A percentile compares a stretch with the other conserved stretches of the same genome.
Evolutionary conservation across 2,113 vertebrate species (phyloP).

Genomic region (Brachyistius frenatus): DNA sequence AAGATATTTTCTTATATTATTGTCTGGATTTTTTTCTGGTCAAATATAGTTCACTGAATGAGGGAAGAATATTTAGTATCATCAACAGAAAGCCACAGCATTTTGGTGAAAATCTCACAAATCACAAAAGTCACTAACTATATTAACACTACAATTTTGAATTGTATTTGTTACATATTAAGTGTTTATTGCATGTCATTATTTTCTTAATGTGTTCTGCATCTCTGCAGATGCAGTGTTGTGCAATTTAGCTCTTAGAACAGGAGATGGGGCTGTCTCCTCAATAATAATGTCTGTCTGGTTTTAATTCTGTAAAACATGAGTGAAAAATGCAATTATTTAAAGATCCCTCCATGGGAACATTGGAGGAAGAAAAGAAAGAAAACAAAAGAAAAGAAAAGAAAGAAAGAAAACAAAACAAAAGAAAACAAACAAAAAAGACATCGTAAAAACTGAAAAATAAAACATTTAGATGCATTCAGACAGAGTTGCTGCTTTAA

Average conservation of each 20-base stretch:
- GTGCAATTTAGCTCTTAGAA: conserved; percentile 22
- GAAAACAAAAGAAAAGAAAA: neutral
- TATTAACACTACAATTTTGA: neutral
- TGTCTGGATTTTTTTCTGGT: neutral
- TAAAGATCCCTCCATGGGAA: neutral
- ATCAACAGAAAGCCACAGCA: neutral
- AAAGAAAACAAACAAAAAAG: neutral
- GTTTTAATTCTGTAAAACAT: neutral
- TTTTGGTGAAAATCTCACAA: neutral
- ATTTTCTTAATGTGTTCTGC: neutral
- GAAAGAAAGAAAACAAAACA: no score
- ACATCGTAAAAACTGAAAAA: neutral
- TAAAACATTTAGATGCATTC: neutral
- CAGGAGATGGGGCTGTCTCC: conserved; percentile 76
- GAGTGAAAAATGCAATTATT: conserved; percentile 5
- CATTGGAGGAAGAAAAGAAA: neutral
- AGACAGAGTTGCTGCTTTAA: neutral
- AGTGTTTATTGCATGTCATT: neutral
- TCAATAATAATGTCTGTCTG: conserved; percentile 28
- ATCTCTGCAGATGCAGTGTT: neutral
- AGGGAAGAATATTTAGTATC: neutral
- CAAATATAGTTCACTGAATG: neutral
- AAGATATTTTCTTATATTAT: neutral
- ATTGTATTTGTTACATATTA: neutral
- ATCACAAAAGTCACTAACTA: neutral